Evolutionary conservation across 2,113 vertebrate species (phyloP).

Genomic region (Myrmecobius fasciatus): DNA sequence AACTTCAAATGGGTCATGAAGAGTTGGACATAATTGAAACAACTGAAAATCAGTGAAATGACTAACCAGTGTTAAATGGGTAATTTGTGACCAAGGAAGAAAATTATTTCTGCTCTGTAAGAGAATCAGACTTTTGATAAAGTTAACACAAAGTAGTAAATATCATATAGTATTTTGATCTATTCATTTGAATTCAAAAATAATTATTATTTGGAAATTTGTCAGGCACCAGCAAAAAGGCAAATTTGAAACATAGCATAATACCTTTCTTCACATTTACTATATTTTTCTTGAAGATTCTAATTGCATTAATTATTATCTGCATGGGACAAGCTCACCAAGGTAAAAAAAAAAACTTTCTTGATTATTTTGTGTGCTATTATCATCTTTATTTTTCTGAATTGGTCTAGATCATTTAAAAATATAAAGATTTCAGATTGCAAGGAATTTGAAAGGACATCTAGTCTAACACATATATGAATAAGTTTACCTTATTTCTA

Average conservation of each 20-base stretch:
- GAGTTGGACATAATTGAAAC: neutral
- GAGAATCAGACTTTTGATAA: neutral
- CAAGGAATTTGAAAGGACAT: neutral
- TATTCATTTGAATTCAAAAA: neutral
- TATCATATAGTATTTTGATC: neutral
- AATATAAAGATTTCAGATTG: neutral
- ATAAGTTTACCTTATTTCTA: neutral
- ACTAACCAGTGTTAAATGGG: neutral
- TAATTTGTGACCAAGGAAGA: neutral
- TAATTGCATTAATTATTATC: neutral
- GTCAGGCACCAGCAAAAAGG: too few species aligned
- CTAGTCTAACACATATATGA: neutral
- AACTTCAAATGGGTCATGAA: neutral
- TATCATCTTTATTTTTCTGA: neutral
- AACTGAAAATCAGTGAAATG: neutral
- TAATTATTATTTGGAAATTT: neutral
- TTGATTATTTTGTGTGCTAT: neutral
- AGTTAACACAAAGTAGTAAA: neutral
- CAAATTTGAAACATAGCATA: neutral
- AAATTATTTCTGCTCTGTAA: neutral
- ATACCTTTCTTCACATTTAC: neutral
- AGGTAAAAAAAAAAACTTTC: neutral
- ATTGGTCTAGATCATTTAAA: neutral
- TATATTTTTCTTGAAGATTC: neutral
- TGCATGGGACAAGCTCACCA: neutral